A percentile compares a stretch with the other conserved stretches of the same genome.
These are phyloP conservation scores for Puma concolor DNA, from an alignment of 2,113 vertebrate species.

Conservation along the genomic window DNA sequence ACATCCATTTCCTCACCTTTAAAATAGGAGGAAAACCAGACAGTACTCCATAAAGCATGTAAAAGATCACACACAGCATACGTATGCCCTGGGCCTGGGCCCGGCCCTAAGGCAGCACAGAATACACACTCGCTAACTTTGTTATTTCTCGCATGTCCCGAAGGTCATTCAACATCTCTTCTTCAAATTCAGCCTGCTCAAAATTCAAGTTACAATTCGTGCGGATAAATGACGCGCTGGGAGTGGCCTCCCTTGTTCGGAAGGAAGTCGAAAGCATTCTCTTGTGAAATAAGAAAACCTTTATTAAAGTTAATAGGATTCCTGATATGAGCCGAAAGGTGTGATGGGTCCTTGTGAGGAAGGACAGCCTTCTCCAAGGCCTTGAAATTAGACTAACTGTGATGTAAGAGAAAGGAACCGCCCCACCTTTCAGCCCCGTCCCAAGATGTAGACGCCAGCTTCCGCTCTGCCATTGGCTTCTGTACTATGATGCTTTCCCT, in stretches of 20 bases:
- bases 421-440: not conserved
- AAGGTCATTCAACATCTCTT: too few species aligned
- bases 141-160: not conserved
- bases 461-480: not conserved
- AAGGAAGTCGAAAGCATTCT: not conserved
- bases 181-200: not conserved
- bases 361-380: not conserved
- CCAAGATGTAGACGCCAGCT: accelerated
- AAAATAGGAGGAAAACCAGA: not conserved
- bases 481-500: not conserved
- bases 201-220: not conserved
- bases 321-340: not conserved
- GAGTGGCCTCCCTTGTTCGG: not conserved
- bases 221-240: not conserved
- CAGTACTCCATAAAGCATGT: accelerated
- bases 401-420: not conserved
- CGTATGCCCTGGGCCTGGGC: not conserved
- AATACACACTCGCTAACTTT: too few species aligned
- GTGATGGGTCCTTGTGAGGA: not conserved
- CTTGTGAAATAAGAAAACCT: not conserved
- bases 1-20: not conserved
- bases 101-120: not conserved
- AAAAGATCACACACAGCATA: not conserved
- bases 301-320: not conserved
- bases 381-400: not conserved